Base-by-base conservation (phyloP, 2,113 vertebrate species). In the Gambusia holbrooki region DNA sequence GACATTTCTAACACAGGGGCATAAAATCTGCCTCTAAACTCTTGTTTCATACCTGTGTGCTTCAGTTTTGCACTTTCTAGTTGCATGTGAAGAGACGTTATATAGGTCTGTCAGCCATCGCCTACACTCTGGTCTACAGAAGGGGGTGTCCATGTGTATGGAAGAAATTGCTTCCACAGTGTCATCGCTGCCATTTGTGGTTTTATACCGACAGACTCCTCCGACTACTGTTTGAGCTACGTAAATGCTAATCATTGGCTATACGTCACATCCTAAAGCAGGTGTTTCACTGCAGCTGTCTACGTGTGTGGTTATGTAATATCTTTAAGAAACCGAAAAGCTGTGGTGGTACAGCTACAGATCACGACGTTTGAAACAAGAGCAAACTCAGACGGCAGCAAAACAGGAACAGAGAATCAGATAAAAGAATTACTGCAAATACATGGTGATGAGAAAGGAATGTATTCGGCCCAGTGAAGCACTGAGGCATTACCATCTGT, bases 241-340 rank as follows among this genome's bases (percentile, higher is more conserved):
- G 0, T 19, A 22, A 32, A 8, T 14, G 27, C n/a, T 62, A 5
- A 4, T 77, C 73, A 37, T 7, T 48, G 33, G 6, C n/a, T 25
- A 27, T 27, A 69, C 11, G 32, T 71, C 73, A 90, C 73, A 63
- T 54, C 22, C 67, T 74, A 66, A 14, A 1, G 2, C 3, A 77
- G 75, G 45, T 33, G 63, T 77, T 1, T 3, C 15, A n/a, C 35
- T 62, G 33, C 0, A 17, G 51, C 19, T 19, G 51, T 58, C 51
- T 29, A 30, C 5, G 30, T 1, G 17, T 62, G 77, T 62, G 68
- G 68, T 71, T 66, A 25, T 45, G 22, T 14, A 29, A 13, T 40
- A 11, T n/a, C 45, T 12, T 45, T 54, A 22, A 66, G 14, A 66
- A 54, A 66, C 28, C 13, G 45, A 73, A 30, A 27, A 62, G 14